A percentile compares a stretch with the other conserved stretches of the same genome.
Conservation (phyloP, 2,888 invertebrate species). For the Caenorhabditis zanzibari region DNA sequence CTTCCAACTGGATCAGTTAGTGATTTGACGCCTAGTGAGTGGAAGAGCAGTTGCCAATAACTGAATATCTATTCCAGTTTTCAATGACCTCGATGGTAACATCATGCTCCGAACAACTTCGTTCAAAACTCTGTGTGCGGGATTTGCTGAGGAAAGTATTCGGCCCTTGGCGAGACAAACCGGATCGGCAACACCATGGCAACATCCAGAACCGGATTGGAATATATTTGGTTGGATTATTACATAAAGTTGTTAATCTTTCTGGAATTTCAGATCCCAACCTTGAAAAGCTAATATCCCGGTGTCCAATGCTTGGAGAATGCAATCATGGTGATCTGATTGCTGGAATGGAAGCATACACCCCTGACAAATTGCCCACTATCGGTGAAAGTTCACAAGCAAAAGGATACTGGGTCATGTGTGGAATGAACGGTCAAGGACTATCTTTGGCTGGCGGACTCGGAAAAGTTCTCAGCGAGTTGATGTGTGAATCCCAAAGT, state of each 20-base stretch:
- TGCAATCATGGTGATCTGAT: conserved; percentile 90
- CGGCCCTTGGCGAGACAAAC: conserved; percentile 67
- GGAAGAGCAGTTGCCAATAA: not conserved
- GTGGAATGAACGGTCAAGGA: conserved; percentile 97
- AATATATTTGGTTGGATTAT: conserved; percentile 90
- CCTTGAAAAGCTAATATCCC: conserved; percentile 90
- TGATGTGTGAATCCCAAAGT: conserved; percentile 89
- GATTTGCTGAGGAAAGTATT: conserved; percentile 77
- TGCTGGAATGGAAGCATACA: conserved; percentile 95
- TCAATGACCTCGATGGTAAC: conserved; percentile 92
- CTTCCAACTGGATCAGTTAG: conserved; percentile 85
- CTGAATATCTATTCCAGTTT: conserved; percentile 85
- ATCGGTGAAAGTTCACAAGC: conserved; percentile 95
- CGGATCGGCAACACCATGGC: conserved; percentile 78
- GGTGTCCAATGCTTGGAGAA: conserved; percentile 90
- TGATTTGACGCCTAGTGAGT: conserved; percentile 88
- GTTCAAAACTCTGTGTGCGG: conserved; percentile 79
- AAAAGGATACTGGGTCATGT: conserved; percentile 92
- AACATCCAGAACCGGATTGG: conserved; percentile 88
- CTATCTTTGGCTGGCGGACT: conserved; percentile 95
- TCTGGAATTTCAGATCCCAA: conserved; percentile 84
- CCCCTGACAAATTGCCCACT: conserved; percentile 97
- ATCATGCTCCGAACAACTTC: conserved; percentile 88
- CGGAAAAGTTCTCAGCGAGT: conserved; percentile 91
- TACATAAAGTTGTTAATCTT: conserved; percentile 71